A percentile compares a stretch with the other conserved stretches of the same genome.
phyloP scores from a whole-genome alignment of 2,888 invertebrate genomes.

The Eutolmus rufibarbis region DNA sequence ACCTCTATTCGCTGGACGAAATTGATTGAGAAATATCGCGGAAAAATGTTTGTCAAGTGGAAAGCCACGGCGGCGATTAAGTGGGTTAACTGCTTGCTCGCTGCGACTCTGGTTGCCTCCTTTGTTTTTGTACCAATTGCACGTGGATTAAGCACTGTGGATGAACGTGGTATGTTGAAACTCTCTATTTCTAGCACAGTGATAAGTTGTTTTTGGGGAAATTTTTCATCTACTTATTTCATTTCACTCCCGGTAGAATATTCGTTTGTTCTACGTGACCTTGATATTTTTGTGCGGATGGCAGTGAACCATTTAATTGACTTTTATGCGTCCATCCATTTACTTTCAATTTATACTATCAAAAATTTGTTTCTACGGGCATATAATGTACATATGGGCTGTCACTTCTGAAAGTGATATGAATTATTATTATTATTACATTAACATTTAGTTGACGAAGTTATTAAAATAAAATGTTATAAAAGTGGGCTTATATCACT shows the following conservation, averaged over 20 bases:
- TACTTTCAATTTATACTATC: not conserved
- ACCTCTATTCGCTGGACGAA: not conserved
- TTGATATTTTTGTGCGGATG: not conserved
- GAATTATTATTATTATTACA: no score
- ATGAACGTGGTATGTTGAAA: constrained; percentile 47
- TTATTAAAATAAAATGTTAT: no score
- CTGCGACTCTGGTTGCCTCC: not conserved
- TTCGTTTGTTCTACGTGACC: not conserved
- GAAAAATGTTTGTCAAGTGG: constrained; percentile 45
- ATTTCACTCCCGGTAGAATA: not conserved
- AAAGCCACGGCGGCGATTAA: constrained; percentile 42
- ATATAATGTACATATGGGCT: no score
- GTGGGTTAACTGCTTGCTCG: constrained; percentile 45
- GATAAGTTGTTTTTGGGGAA: not conserved
- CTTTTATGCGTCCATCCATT: not conserved
- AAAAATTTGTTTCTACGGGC: no score
- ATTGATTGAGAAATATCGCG: not conserved
- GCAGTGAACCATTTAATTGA: not conserved
- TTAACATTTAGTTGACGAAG: no score
- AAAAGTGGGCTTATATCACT: no score
- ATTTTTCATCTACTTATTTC: not conserved
- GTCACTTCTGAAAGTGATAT: no score
- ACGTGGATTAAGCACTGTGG: constrained; percentile 47
- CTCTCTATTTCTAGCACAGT: not conserved
- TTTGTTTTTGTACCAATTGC: constrained; percentile 29